These are phyloP conservation scores for Cephus rjabovi DNA, from an alignment of 2,888 invertebrate genomes.

Conservation along the genomic window DNA sequence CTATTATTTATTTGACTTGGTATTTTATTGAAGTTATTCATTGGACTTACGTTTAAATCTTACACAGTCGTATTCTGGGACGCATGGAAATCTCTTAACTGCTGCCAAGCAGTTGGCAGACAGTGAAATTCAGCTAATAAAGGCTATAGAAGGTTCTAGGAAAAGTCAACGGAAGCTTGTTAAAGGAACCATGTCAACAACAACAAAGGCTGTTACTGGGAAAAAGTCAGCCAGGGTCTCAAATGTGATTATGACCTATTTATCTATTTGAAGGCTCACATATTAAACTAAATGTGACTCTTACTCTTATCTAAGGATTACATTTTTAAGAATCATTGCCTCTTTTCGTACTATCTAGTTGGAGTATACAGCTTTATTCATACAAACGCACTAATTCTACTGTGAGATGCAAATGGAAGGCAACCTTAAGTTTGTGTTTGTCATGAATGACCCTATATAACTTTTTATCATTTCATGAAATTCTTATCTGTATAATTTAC, in stretches of 20 bases:
- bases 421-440: no score
- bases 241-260: conserved; percentile 43
- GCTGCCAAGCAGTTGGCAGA: conserved; percentile 57
- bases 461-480: neutral
- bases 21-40: neutral
- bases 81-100: conserved; percentile 46
- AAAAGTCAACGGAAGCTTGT: conserved; percentile 21
- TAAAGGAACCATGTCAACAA: conserved; percentile 38
- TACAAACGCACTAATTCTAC: no score
- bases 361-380: neutral
- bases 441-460: neutral
- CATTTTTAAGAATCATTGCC: neutral
- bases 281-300: neutral
- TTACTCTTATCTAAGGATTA: neutral
- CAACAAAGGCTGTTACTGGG: conserved; percentile 18
- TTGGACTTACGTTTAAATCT: neutral
- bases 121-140: conserved; percentile 55
- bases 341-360: neutral
- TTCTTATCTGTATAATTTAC: neutral
- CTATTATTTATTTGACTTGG: neutral
- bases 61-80: conserved; percentile 46
- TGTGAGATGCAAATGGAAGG: no score
- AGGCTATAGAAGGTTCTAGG: conserved; percentile 50
- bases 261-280: neutral
- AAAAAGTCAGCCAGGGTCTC: conserved; percentile 44